These are phyloP conservation scores for Cinclus mexicanus DNA, from an alignment of 2,113 vertebrate genomes.

Conservation along the genomic window DNA sequence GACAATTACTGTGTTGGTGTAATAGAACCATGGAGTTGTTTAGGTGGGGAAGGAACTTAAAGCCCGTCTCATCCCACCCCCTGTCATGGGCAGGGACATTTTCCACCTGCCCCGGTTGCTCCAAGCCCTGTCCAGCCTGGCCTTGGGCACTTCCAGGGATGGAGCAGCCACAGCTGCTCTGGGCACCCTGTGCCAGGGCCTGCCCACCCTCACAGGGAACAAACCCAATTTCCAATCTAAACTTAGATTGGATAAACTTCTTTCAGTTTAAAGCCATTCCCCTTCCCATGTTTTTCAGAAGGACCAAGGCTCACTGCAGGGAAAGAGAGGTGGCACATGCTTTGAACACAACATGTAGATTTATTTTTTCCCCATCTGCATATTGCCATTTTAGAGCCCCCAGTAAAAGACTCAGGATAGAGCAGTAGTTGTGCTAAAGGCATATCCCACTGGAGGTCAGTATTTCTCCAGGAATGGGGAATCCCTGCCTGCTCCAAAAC, in stretches of 20 bases:
- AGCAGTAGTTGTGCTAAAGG: not conserved
- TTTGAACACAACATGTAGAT: not conserved
- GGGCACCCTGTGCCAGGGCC: not conserved
- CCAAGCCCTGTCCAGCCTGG: accelerated
- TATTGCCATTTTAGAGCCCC: not conserved
- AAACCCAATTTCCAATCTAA: not conserved
- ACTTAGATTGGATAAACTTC: not conserved
- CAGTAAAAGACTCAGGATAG: accelerated
- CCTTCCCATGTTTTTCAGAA: not conserved
- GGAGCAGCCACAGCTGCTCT: not conserved
- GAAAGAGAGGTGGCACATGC: not conserved
- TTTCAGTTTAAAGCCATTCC: not conserved
- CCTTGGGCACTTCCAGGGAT: not conserved
- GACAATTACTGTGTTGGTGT: accelerated
- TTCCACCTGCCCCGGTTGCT: accelerated
- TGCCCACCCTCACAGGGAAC: accelerated
- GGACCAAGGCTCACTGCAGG: not conserved
- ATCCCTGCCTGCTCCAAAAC: not conserved
- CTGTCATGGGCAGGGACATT: not conserved
- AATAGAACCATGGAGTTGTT: not conserved
- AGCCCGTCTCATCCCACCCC: not conserved
- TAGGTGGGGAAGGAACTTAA: not conserved
- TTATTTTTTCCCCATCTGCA: accelerated
- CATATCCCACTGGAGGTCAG: slow-evolving; percentile 48
- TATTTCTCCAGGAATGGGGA: slow-evolving; percentile 23